Conservation (phyloP, 1,140 invertebrate species). For the Eurosta solidaginis region DNA sequence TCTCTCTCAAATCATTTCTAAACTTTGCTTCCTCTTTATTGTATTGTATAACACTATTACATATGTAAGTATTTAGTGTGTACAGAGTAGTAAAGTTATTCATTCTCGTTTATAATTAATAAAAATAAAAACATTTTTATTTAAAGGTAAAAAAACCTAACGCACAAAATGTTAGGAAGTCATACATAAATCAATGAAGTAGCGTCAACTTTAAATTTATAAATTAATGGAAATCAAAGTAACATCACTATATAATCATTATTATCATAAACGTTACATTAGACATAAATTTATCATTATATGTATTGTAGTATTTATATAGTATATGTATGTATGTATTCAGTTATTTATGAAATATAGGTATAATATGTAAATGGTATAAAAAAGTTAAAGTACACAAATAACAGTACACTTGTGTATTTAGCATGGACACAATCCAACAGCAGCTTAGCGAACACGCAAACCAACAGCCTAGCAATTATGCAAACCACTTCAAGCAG, state of each 20-base stretch:
- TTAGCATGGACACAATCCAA: not conserved
- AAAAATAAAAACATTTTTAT: not conserved
- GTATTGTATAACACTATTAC: too few relatives aligned
- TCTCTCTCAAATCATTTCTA: not conserved
- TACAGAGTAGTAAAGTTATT: too few relatives aligned
- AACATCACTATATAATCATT: conserved; percentile 1
- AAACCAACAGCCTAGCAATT: not conserved
- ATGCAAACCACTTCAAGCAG: not conserved
- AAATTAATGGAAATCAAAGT: conserved; percentile 23
- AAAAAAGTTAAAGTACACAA: conserved; percentile 23
- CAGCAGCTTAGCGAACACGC: not conserved
- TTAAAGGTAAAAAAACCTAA: not conserved
- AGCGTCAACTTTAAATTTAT: conserved; percentile 8
- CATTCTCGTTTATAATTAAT: too few relatives aligned
- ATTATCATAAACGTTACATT: not conserved
- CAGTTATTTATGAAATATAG: not conserved
- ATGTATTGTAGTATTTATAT: conserved; percentile 1
- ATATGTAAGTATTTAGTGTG: too few relatives aligned
- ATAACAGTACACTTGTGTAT: not conserved
- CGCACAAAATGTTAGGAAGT: not conserved
- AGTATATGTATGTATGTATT: conserved; percentile 13
- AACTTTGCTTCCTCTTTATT: not conserved
- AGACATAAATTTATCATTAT: not conserved
- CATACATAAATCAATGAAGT: conserved; percentile 5
- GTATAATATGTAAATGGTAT: not conserved